Base-by-base conservation (phyloP, 2,113 vertebrate genomes). In the Deroptyus accipitrinus region DNA sequence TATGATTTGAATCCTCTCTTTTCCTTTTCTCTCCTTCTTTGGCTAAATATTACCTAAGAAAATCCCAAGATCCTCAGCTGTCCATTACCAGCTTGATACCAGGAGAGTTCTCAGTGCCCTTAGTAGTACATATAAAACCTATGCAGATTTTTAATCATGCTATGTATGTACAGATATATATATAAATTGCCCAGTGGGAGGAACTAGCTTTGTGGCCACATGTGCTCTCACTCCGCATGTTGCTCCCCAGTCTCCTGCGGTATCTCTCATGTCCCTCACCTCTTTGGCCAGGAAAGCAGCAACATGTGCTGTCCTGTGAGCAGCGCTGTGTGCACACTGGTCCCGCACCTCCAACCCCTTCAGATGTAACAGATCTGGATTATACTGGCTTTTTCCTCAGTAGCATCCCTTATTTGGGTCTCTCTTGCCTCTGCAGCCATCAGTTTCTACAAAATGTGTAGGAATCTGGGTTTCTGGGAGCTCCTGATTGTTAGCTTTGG, bases 201-300 rank as follows among this genome's bases (percentile, higher is more conserved):
- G 8, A 85, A 19, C 30, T 27, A 37, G 6, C 7, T 64, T 51
- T 24, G 22, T 64, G 68, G 33, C 3, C 8, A 19, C 19, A 3
- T 33, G 19, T 14, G 9, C 31, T 87, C 46, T 11, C 17, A 67
- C 17, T 67, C 48, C 22, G 67, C 0, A 0, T 0, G 0, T 51
- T 9, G 11, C 9, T 79, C 27, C 27, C n/a, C 4, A 23, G 8
- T 10, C 6, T 19, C 25, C 41, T 54, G 52, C 35, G 19, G 49
- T n/a, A 24, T 5, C 7, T 35, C 13, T 25, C 18, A 14, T 12
- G 24, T 67, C 3, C n/a, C 18, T 6, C 8, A 1, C 22, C 2
- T 37, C 27, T 85, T 75, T 51, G 63, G 44, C 46, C 37, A 67
- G 37, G 44, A 88, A 67, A 81, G 37, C 44, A 79, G 44, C 30